Percentiles rank a stretch among this genome's conserved stretches.
Conservation (phyloP, 2,797 vertebrate species). For the Labeo calbasu region DNA sequence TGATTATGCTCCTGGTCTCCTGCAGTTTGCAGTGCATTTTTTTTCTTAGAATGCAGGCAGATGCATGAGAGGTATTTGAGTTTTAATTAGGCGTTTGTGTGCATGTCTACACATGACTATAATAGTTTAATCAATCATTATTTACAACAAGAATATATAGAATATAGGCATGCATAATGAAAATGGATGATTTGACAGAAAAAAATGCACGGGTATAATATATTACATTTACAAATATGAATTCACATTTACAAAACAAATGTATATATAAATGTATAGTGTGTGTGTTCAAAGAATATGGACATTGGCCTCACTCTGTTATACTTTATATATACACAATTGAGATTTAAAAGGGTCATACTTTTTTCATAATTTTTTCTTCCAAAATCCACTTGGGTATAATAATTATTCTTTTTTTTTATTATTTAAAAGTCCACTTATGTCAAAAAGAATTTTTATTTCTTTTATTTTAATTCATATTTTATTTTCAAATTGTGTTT, state of each 20-base stretch:
- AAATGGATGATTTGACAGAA: neutral
- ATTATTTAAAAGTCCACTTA: no score
- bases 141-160: neutral
- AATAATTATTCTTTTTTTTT: no score
- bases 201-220: neutral
- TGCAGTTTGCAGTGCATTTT: neutral
- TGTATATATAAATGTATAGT: neutral
- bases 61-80: neutral
- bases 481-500: no score
- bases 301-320: no score
- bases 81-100: neutral
- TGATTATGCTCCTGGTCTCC: neutral
- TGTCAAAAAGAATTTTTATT: no score
- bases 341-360: no score
- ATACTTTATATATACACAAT: no score
- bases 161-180: neutral
- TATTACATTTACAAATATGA: neutral
- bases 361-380: no score
- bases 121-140: neutral
- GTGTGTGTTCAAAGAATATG: no score
- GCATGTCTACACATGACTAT: neutral
- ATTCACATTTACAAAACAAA: neutral
- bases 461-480: no score
- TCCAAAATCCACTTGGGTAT: no score
- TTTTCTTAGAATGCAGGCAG: neutral